Evolutionary conservation across 2,888 invertebrate species (phyloP).

Genomic region (Stegana nigrithorax): DNA sequence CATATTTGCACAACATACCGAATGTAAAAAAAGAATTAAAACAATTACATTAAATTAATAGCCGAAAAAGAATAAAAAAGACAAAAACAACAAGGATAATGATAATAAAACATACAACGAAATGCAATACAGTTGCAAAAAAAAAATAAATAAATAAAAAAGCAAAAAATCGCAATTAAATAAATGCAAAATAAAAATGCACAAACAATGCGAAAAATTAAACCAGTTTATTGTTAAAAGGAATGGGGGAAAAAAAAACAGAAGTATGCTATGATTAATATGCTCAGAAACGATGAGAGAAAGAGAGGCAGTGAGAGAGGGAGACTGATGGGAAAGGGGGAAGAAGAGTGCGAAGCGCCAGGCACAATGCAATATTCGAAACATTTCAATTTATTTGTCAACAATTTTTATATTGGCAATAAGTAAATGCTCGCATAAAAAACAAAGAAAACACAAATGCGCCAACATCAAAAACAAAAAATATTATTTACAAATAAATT

Average conservation of each 20-base stretch:
- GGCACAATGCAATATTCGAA: conserved; percentile 16
- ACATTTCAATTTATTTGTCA: conserved; percentile 57
- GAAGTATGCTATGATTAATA: conserved; percentile 46
- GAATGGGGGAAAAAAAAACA: background rate
- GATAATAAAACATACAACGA: conserved; percentile 21
- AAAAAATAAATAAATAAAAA: background rate
- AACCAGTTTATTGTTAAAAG: background rate
- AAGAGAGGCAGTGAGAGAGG: background rate
- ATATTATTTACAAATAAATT: conserved; percentile 50
- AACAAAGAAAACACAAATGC: conserved; percentile 1
- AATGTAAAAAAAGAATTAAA: conserved; percentile 22
- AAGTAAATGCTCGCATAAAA: conserved; percentile 2
- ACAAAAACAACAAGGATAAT: conserved; percentile 50
- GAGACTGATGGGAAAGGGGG: too few species aligned
- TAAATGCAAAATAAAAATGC: background rate
- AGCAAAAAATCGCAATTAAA: background rate
- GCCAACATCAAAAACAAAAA: background rate
- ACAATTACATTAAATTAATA: conserved; percentile 26
- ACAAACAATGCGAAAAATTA: background rate
- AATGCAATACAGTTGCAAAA: background rate
- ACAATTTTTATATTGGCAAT: conserved; percentile 45
- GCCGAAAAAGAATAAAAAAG: conserved; percentile 43
- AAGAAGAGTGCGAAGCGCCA: too few species aligned
- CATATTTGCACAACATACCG: conserved; percentile 22
- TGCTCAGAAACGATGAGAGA: background rate